A percentile compares a stretch with the other conserved stretches of the same genome.
These are phyloP conservation scores for Choreutis nemorana DNA, from an alignment of 2,888 invertebrate species.

Conservation along the genomic window DNA sequence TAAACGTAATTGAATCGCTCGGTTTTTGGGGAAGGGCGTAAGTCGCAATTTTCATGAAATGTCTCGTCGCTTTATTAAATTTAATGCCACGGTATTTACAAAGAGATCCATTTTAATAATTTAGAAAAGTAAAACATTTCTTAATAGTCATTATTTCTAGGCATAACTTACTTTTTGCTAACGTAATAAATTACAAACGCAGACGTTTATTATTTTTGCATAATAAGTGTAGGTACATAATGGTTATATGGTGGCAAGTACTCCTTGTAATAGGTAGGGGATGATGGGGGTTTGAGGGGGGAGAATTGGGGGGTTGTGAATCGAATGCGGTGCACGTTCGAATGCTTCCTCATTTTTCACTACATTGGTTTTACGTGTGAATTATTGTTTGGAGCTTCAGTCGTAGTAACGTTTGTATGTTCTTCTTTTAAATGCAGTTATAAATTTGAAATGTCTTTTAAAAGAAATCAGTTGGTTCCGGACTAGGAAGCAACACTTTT, in stretches of 20 bases:
- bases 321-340: constrained; percentile 48
- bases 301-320: too few species aligned
- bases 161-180: neutral
- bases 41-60: too few species aligned
- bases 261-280: constrained; percentile 49
- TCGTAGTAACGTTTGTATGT: too few species aligned
- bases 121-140: neutral
- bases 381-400: constrained; percentile 53
- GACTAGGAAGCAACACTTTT: too few species aligned
- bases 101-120: neutral
- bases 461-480: too few species aligned
- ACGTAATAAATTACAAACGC: neutral
- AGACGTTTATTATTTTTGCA: too few species aligned
- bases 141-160: neutral
- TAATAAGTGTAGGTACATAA: too few species aligned
- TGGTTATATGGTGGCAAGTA: constrained; percentile 29
- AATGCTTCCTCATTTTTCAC: constrained; percentile 61
- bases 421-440: too few species aligned
- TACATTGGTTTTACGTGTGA: constrained; percentile 65
- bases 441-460: too few species aligned
- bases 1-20: neutral
- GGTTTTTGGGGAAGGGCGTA: too few species aligned
- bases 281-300: constrained; percentile 17
- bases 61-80: constrained; percentile 1
- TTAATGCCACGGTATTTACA: neutral